These are phyloP conservation scores for Neuroscelio doddi DNA, from an alignment of 2,888 invertebrate genomes.

Conservation along the genomic window DNA sequence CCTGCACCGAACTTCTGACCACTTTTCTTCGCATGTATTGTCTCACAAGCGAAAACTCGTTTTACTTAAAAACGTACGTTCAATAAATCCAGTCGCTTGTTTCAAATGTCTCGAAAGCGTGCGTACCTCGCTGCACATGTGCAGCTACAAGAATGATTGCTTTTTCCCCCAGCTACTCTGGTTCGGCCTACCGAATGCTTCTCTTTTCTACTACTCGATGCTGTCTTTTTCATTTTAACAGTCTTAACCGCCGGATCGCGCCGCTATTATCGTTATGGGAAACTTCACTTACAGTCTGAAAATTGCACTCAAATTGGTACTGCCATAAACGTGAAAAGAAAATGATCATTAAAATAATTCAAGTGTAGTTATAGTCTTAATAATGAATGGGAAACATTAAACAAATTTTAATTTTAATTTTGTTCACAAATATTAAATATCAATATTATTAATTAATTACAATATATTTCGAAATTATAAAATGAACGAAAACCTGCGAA, in stretches of 20 bases:
- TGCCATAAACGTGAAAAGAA: conserved; percentile 33
- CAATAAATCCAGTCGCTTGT: conserved; percentile 46
- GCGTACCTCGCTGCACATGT: conserved; percentile 41
- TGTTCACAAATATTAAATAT: too few relatives aligned
- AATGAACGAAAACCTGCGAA: conserved; percentile 9
- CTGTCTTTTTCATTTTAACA: conserved; percentile 34
- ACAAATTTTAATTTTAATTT: too few relatives aligned
- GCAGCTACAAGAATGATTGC: conserved; percentile 44
- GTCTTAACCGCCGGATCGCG: conserved; percentile 42
- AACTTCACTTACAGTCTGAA: conserved; percentile 31
- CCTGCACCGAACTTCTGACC: conserved; percentile 19
- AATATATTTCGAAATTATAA: background rate
- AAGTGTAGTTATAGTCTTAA: too few relatives aligned
- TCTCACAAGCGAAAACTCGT: conserved; percentile 37
- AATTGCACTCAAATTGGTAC: conserved; percentile 38
- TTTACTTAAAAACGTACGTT: conserved; percentile 47
- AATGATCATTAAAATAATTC: too few relatives aligned
- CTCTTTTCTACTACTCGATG: conserved; percentile 38
- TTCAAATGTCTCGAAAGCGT: conserved; percentile 47
- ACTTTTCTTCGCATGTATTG: conserved; percentile 40
- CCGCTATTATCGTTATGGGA: conserved; percentile 42
- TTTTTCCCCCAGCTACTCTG: conserved; percentile 38
- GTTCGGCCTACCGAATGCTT: conserved; percentile 38
- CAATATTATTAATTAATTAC: background rate
- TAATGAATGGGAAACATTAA: too few relatives aligned